Percentiles rank a stretch among this genome's conserved stretches.
These are phyloP conservation scores for Falcunculus frontatus DNA, from an alignment of 2,113 vertebrate genomes.

Conservation along the genomic window DNA sequence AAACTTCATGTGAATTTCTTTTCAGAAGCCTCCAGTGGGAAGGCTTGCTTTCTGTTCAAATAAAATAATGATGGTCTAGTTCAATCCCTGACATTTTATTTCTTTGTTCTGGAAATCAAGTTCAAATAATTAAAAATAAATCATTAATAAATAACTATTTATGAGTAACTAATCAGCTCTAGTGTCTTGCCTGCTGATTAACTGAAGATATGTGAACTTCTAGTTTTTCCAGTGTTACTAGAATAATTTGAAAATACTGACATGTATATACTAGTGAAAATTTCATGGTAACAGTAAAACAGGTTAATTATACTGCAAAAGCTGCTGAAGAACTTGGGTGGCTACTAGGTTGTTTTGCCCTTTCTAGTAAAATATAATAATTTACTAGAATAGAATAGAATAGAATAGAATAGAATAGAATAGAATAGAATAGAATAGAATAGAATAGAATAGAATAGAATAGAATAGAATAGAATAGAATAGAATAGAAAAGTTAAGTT, in stretches of 20 bases:
- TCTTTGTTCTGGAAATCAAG: background rate
- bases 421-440: background rate
- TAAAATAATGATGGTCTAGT: background rate
- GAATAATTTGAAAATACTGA: background rate
- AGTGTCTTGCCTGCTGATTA: background rate
- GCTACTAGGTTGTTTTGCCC: background rate
- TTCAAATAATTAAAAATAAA: background rate
- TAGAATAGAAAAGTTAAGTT: background rate
- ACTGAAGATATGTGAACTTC: background rate
- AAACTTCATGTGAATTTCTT: background rate
- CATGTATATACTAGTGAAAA: background rate
- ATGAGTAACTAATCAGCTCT: background rate
- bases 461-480: background rate
- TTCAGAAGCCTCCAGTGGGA: background rate
- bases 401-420: background rate
- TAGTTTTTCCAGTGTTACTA: background rate
- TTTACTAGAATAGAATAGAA: background rate
- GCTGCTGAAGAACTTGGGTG: background rate
- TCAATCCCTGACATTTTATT: background rate
- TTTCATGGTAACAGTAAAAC: background rate
- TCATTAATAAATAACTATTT: background rate
- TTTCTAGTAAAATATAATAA: background rate
- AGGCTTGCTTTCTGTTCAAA: background rate
- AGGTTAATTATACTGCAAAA: background rate
- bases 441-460: background rate